These are phyloP conservation scores for Chiridota heheva DNA, from an alignment of 35 echinoderm and acorn worm species.

Conservation along the genomic window DNA sequence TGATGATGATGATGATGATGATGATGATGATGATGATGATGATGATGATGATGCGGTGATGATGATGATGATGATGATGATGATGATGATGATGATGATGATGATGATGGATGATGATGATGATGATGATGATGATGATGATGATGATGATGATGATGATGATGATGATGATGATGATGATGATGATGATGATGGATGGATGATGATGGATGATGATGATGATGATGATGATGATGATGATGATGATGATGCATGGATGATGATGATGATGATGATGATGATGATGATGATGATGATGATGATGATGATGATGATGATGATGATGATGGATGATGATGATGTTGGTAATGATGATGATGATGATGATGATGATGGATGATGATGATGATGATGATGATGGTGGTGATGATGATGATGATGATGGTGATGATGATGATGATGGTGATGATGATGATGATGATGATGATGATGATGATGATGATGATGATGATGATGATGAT, in stretches of 20 bases:
- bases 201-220: background rate
- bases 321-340: background rate
- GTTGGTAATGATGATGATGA: background rate
- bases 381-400: background rate
- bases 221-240: slow-evolving; percentile 6
- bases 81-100: slow-evolving; percentile 1
- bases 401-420: background rate
- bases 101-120: background rate
- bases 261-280: background rate
- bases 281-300: slow-evolving; percentile 3
- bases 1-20: background rate
- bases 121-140: slow-evolving; percentile 12
- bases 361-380: background rate
- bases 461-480: slow-evolving; percentile 12
- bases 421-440: background rate
- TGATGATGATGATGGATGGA: background rate
- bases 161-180: background rate
- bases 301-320: background rate
- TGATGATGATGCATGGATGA: background rate
- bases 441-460: background rate
- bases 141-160: background rate
- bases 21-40: background rate
- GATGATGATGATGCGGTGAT: background rate
- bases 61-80: background rate
- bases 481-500: background rate